Conservation (phyloP, 2,888 invertebrate genomes). For the Colletes collaris region DNA sequence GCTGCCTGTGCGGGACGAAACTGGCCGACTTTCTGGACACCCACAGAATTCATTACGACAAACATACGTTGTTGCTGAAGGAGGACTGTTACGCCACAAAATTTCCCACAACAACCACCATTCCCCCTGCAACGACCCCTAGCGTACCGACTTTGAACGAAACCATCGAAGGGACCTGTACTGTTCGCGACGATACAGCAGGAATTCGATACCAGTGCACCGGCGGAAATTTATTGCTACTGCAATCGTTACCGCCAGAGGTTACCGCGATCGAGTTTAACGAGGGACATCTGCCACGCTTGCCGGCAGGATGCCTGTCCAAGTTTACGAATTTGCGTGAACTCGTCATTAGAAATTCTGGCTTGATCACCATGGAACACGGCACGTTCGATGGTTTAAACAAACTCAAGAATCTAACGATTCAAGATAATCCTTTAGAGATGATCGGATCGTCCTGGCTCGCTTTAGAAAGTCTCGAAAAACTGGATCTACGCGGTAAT, state of each 20-base stretch:
- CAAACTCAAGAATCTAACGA: constrained; percentile 64
- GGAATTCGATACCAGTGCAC: constrained; percentile 66
- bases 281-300: constrained; percentile 67
- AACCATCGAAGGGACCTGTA: constrained; percentile 51
- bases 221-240: constrained; percentile 66
- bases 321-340: constrained; percentile 68
- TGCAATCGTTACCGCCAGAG: constrained; percentile 65
- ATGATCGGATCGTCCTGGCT: constrained; percentile 68
- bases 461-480: constrained; percentile 58
- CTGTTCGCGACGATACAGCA: neutral
- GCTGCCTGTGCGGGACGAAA: constrained; percentile 70
- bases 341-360: constrained; percentile 70
- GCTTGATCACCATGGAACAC: constrained; percentile 63
- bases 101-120: neutral
- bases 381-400: constrained; percentile 66
- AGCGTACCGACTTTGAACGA: neutral
- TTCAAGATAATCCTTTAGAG: constrained; percentile 70
- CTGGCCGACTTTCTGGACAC: constrained; percentile 65
- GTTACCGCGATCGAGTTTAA: constrained; percentile 70
- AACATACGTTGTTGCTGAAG: constrained; percentile 47
- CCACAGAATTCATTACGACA: constrained; percentile 65
- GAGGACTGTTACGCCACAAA: constrained; percentile 53
- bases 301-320: constrained; percentile 58
- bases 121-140: neutral
- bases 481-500: constrained; percentile 72